A percentile compares a stretch with the other conserved stretches of the same genome.
phyloP scores from a whole-genome alignment of 2,888 invertebrate genomes.

The Brachypalpus laphriformis region DNA sequence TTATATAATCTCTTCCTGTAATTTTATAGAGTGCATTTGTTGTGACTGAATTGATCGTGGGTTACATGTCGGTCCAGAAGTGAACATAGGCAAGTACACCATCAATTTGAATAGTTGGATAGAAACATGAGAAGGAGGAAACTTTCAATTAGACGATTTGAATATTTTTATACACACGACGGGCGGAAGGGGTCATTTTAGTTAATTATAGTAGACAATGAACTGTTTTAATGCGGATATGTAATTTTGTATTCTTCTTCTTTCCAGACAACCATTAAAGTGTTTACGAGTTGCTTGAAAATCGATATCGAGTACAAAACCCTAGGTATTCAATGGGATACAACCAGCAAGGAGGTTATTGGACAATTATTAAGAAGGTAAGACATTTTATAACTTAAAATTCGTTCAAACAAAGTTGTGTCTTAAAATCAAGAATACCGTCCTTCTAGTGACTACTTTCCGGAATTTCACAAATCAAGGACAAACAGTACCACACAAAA shows the following conservation, averaged over 20 bases:
- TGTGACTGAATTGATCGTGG: constrained; percentile 14
- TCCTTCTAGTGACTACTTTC: no score
- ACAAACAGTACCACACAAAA: no score
- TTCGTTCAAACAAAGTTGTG: no score
- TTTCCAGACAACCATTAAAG: constrained; percentile 94
- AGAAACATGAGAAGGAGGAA: constrained; percentile 17
- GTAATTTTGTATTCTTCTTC: constrained; percentile 68
- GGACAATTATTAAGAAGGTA: constrained; percentile 92
- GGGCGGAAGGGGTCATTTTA: constrained; percentile 22
- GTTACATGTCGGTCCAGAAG: neutral
- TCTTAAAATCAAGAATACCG: no score
- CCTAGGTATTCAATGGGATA: constrained; percentile 93
- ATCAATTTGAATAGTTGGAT: constrained; percentile 16
- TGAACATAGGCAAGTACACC: neutral
- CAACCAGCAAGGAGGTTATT: constrained; percentile 94
- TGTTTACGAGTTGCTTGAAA: constrained; percentile 93
- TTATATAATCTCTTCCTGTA: constrained; percentile 46
- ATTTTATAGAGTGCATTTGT: constrained; percentile 21
- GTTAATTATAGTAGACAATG: neutral
- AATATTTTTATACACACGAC: neutral
- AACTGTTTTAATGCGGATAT: neutral
- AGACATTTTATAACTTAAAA: no score
- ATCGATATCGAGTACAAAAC: constrained; percentile 98
- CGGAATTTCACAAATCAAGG: no score
- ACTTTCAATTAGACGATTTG: constrained; percentile 28